Evolutionary conservation across 2,113 vertebrate species (phyloP), one percentile per base, ranked within the genome.

Genomic region (Charina bottae): DNA sequence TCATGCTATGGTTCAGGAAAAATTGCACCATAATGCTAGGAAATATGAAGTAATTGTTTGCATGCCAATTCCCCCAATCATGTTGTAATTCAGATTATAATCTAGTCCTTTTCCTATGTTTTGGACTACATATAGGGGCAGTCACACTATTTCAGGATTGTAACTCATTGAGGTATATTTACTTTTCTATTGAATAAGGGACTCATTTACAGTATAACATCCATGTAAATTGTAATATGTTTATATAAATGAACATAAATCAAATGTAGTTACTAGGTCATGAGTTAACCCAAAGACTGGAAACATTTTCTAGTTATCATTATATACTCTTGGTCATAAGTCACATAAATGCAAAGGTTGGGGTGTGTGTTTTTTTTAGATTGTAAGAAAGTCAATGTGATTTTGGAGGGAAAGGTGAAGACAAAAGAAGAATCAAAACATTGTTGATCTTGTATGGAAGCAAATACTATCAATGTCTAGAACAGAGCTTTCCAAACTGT

Each of bases 41-140:
- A 60, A 86, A 24, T 24, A 90, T 87, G 54, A 89, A 89, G 11
- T 13, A 91, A 72, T 84, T 56, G 78, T 91, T 91, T 60, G 56
- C 17, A 10, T 86, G 85, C 12, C n/a, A 55, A 2, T 90, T 42
- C 24, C 9, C 33, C 49, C 83, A 60, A 19, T 33, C 55, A 26
- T 87, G 23, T 4, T 62, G 37, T 24, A 85, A 26, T 90, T 93
- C n/a, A 59, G 68, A 33, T 55, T 19, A 59, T 91, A 54, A 1
- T 55, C 59, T 15, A 58, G 26, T 60, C 46, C 88, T n/a, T 11
- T 33, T 85, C 24, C 9, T 88, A 19, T 42, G 13, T 85, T 89
- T 49, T n/a, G 49, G n/a, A 85, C 21, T 59, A 59, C 21, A 49
- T 7, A 33, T 37, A 17, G 23, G 8, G 53, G 4, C 23, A 60